A percentile compares a stretch with the other conserved stretches of the same genome.
phyloP scores from a whole-genome alignment of 2,113 vertebrate genomes.

The Saguinus imperator region DNA sequence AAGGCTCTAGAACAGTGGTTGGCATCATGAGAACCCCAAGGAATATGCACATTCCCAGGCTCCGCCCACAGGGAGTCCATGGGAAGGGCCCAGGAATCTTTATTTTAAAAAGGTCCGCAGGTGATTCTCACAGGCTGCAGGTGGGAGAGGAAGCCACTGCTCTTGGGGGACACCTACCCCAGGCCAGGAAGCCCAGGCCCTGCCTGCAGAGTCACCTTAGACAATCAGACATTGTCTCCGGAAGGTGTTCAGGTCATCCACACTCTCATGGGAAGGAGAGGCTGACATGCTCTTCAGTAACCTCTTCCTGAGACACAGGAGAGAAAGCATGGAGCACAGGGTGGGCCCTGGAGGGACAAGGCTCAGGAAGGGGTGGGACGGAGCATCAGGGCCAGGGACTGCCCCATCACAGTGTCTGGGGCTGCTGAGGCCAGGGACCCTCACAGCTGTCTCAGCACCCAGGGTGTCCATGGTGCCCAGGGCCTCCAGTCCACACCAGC shows the following conservation, averaged over 20 bases:
- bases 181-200: not conserved
- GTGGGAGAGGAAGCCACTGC: not conserved
- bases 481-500: fast-evolving
- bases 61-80: not conserved
- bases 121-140: not conserved
- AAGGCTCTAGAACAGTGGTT: not conserved
- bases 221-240: not conserved
- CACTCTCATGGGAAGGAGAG: not conserved
- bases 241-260: not conserved
- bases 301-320: not conserved
- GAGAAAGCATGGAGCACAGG: not conserved
- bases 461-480: too few species aligned
- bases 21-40: not conserved
- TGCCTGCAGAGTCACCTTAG: not conserved
- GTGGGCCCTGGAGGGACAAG: not conserved
- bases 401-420: not conserved
- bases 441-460: not conserved
- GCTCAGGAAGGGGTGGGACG: not conserved
- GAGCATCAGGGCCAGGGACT: not conserved
- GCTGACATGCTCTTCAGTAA: not conserved
- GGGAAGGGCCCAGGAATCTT: not conserved
- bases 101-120: not conserved
- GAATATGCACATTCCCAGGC: not conserved
- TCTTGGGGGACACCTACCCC: not conserved
- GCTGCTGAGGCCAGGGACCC: not conserved